These are phyloP conservation scores for Uria aalge DNA, from an alignment of 2,113 vertebrate genomes.

Conservation along the genomic window DNA sequence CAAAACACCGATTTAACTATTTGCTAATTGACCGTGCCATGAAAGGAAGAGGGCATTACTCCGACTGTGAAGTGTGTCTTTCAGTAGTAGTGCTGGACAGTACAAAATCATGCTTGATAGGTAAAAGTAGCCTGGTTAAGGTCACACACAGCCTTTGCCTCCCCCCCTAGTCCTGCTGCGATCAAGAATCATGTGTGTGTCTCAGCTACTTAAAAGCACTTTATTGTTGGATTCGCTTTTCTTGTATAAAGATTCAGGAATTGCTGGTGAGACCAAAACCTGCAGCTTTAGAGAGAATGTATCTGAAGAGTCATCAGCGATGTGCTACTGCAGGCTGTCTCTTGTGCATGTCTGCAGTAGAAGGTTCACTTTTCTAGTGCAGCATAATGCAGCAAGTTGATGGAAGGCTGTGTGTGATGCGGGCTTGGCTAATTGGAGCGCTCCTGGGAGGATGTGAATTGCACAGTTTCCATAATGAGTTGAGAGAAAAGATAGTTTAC, in stretches of 20 bases:
- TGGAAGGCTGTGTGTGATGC: conserved; percentile 44
- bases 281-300: conserved; percentile 53
- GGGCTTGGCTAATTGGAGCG: conserved; percentile 57
- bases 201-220: background rate
- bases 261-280: conserved; percentile 56
- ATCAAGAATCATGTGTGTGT: background rate
- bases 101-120: background rate
- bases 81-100: background rate
- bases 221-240: background rate
- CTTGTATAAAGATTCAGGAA: conserved; percentile 5
- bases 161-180: background rate
- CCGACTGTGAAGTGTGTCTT: background rate
- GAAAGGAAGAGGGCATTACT: background rate
- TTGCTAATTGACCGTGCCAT: background rate
- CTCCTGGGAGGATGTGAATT: conserved; percentile 64
- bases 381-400: conserved; percentile 11
- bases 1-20: background rate
- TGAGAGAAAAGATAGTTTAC: conserved; percentile 63
- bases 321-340: background rate
- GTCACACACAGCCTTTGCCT: background rate
- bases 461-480: conserved; percentile 53
- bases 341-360: background rate
- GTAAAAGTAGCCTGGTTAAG: background rate
- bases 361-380: background rate
- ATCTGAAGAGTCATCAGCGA: conserved; percentile 49